Conservation (phyloP, 2,888 invertebrate species). For the Sinhomidia bicolor region DNA sequence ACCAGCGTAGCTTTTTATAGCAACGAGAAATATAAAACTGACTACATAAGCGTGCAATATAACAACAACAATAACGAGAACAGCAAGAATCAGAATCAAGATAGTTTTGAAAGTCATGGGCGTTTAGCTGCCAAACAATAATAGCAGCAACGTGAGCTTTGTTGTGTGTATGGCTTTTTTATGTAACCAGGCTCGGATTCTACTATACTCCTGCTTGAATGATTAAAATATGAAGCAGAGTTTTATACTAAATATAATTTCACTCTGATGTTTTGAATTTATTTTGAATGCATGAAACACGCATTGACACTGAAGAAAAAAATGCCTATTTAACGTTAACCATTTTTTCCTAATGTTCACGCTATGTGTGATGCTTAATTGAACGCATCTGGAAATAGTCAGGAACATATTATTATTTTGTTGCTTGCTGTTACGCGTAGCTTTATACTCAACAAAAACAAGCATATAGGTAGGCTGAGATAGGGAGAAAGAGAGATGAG, state of each 20-base stretch:
- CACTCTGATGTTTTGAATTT: neutral
- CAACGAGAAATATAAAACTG: neutral
- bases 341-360: constrained; percentile 53
- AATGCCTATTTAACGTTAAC: neutral
- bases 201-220: constrained; percentile 33
- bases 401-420: no score
- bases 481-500: constrained; percentile 5
- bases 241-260: constrained; percentile 27
- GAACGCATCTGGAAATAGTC: constrained; percentile 68
- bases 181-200: constrained; percentile 18
- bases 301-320: constrained; percentile 15
- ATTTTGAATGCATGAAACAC: constrained; percentile 5
- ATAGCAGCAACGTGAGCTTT: constrained; percentile 10
- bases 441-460: neutral
- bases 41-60: neutral
- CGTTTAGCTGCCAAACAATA: constrained; percentile 37
- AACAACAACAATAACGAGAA: constrained; percentile 6
- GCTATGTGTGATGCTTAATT: constrained; percentile 60
- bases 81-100: constrained; percentile 4
- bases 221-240: constrained; percentile 19
- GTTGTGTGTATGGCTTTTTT: neutral
- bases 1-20: constrained; percentile 60
- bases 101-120: constrained; percentile 39
- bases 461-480: neutral
- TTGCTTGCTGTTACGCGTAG: neutral